These are phyloP conservation scores for Chrysina gloriosa DNA, from an alignment of 2,888 invertebrate genomes.

Conservation along the genomic window DNA sequence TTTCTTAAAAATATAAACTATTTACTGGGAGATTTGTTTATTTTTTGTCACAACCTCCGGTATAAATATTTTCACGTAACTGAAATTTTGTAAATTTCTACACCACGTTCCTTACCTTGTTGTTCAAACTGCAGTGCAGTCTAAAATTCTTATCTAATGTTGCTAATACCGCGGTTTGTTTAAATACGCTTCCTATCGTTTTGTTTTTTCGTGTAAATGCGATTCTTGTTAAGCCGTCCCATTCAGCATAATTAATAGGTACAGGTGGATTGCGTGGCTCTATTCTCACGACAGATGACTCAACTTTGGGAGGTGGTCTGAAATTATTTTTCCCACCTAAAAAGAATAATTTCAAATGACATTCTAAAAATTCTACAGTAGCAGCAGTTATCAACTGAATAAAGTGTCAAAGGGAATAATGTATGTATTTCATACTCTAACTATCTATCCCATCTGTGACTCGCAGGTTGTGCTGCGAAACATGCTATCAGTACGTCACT, in stretches of 20 bases:
- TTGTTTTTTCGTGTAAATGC: constrained; percentile 97
- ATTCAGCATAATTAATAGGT: constrained; percentile 94
- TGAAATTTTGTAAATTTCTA: too few species aligned
- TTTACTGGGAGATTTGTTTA: too few species aligned
- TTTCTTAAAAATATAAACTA: too few species aligned
- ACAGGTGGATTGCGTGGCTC: constrained; percentile 98
- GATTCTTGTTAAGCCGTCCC: constrained; percentile 97
- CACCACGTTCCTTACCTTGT: constrained; percentile 70
- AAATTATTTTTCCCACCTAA: constrained; percentile 98
- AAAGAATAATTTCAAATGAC: constrained; percentile 53
- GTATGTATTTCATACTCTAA: too few species aligned
- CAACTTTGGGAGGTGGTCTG: constrained; percentile 98
- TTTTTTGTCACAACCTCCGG: too few species aligned
- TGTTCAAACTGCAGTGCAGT: constrained; percentile 87
- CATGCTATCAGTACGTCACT: too few species aligned
- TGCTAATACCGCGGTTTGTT: constrained; percentile 84
- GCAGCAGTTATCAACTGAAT: too few species aligned
- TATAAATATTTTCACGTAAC: too few species aligned
- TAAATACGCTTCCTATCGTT: constrained; percentile 90
- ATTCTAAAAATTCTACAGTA: too few species aligned
- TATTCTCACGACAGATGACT: constrained; percentile 96
- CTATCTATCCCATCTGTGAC: too few species aligned
- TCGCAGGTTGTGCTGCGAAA: too few species aligned
- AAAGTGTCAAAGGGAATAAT: too few species aligned
- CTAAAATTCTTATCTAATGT: constrained; percentile 92